Conservation (phyloP, 2,797 vertebrate species). For the Danio albolineatus region DNA sequence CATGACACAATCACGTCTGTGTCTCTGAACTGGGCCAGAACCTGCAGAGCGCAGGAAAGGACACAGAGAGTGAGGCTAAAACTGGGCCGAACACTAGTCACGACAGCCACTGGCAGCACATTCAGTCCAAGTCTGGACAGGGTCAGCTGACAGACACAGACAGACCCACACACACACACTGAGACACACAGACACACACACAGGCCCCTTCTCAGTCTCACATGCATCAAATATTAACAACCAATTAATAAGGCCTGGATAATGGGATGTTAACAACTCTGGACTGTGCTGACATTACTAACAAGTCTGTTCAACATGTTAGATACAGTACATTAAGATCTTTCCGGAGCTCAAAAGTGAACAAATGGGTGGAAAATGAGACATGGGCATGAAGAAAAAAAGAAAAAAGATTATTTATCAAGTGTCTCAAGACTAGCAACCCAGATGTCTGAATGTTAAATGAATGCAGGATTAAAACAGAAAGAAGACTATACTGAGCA, state of each 20-base stretch:
- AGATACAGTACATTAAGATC: background rate
- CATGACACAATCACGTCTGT: conserved; percentile 56
- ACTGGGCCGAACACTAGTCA: conserved; percentile 63
- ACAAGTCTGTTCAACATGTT: background rate
- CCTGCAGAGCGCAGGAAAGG: conserved; percentile 63
- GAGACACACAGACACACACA: conserved; percentile 24
- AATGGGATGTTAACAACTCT: conserved; percentile 6
- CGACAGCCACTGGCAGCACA: conserved; percentile 62
- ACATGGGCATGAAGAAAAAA: too few relatives aligned
- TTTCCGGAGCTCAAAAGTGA: background rate
- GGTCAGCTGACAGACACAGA: conserved; percentile 57
- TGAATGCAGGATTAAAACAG: background rate
- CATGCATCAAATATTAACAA: conserved; percentile 33
- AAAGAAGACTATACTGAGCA: background rate
- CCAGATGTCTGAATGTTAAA: conserved; percentile 7
- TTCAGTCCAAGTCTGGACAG: conserved; percentile 63
- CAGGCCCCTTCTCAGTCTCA: conserved; percentile 24
- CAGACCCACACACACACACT: conserved; percentile 27
- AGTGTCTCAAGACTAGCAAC: background rate
- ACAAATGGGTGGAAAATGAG: background rate
- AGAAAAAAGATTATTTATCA: background rate
- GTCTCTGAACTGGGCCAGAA: conserved; percentile 60
- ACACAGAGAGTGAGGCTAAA: conserved; percentile 61
- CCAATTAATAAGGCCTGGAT: conserved; percentile 23
- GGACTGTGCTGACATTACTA: background rate